Base-by-base conservation (phyloP, 30 jellyfish, hydroid and myxozoan species). In the Hydractinia echinata region DNA sequence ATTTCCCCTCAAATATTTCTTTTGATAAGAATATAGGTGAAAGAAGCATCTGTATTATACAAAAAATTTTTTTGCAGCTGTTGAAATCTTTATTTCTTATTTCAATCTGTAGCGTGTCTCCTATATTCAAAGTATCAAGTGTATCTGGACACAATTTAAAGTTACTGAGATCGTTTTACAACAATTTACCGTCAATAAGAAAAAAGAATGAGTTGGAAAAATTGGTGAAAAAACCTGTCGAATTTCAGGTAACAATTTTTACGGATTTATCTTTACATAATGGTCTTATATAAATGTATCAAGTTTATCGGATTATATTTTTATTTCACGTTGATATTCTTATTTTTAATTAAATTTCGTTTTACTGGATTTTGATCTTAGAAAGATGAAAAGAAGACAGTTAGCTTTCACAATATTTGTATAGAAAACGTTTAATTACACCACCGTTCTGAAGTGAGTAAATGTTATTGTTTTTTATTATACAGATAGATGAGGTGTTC, bases 51-150 rank as follows among this genome's bases (percentile, higher is more conserved):
- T n/a, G n/a, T n/a, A n/a, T n/a, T n/a, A n/a, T n/a, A n/a, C n/a
- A n/a, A n/a, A n/a, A n/a, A n/a, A n/a, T n/a, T n/a, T 30, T 30
- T 30, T 30, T 1, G 44, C 44, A 30, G 44, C 44, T 2, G 44
- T 30, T 30, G 44, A 30, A 30, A 30, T 30, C 44, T 30, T 30
- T 30, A 30, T 30, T 30, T 30, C 44, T 30, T 30, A 30, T 30
- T 30, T 30, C 44, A 30, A 30, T 30, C 44, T 30, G 44, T 30
- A 94, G 99, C 76, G 85, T 94, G 71, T 83, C 99, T 5, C 99
- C 99, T 16, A 83, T 94, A 44, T 94, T 94, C 79, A 85, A 88
- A 86, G 99, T 94, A 4, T 94, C 99, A 5, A 83, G 95, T 66
- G 99, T 94, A 54, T 81, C 88, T 56, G 99, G 99, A 8, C 21